Percentiles rank a stretch among this genome's conserved stretches.
Conservation (phyloP, 2,113 vertebrate species). For the Pseudonaja textilis region DNA sequence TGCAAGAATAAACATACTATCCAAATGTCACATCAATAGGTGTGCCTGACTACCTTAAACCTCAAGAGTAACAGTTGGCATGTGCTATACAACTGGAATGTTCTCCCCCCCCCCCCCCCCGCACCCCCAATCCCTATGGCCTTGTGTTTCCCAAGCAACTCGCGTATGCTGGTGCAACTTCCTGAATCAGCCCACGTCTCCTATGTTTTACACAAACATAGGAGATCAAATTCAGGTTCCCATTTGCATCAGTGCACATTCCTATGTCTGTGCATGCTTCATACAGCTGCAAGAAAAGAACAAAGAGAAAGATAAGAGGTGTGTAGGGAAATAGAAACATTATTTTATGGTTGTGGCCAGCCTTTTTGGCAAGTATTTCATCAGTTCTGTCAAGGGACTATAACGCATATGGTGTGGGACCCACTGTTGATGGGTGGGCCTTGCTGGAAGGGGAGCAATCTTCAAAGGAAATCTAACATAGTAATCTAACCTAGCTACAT, state of each 20-base stretch:
- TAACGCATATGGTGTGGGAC: not conserved
- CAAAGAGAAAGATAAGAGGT: not conserved
- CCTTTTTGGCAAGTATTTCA: not conserved
- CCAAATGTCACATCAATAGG: not conserved
- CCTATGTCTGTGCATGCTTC: not conserved
- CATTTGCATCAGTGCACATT: not conserved
- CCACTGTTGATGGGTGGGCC: not conserved
- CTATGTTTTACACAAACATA: not conserved
- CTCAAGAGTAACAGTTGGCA: not conserved
- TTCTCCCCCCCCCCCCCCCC: too few species aligned
- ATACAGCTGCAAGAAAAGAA: not conserved
- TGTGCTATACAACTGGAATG: not conserved
- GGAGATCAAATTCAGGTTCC: not conserved
- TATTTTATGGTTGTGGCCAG: not conserved
- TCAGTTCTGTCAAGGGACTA: not conserved
- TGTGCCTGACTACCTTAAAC: not conserved
- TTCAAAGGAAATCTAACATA: not conserved
- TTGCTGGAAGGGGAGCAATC: not conserved
- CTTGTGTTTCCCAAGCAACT: not conserved
- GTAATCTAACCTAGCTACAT: not conserved
- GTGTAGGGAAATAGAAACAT: not conserved
- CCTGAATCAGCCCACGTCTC: not conserved
- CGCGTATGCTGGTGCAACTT: not conserved
- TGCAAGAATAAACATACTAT: constrained; percentile 13
- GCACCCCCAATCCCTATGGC: not conserved